Evolutionary conservation across 2,888 invertebrate genomes (phyloP).

Genomic region (Dicyrtomina minuta): DNA sequence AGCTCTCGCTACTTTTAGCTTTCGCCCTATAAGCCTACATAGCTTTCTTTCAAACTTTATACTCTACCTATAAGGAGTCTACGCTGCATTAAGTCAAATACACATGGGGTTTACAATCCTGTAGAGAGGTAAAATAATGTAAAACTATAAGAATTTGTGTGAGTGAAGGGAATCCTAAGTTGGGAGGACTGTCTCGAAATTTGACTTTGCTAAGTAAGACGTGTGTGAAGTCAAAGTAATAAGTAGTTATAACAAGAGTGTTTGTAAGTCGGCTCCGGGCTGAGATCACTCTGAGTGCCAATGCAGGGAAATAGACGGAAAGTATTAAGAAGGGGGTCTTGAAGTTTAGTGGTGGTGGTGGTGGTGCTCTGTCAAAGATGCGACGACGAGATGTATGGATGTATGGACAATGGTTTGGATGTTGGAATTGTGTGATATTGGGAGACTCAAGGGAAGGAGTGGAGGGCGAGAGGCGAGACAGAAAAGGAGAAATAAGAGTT

Average conservation of each 20-base stretch:
- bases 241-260: background rate
- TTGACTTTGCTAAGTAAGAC: background rate
- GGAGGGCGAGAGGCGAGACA: slow-evolving; percentile 4
- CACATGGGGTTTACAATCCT: no score
- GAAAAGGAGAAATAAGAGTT: background rate
- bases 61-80: no score
- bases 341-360: background rate
- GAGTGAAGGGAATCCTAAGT: background rate
- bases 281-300: no score
- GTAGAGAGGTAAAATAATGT: no score
- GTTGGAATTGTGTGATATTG: slow-evolving; percentile 14
- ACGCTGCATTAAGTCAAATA: no score
- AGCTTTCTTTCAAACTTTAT: no score
- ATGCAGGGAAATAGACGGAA: background rate
- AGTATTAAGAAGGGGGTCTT: background rate
- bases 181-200: background rate
- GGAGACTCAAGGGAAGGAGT: background rate
- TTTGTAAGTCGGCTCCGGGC: background rate
- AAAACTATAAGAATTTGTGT: no score
- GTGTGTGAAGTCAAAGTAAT: background rate
- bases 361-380: background rate
- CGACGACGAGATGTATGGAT: background rate
- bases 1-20: no score
- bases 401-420: slow-evolving; percentile 12
- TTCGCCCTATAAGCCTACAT: no score